These are phyloP conservation scores for Anomalospiza imberbis DNA, from an alignment of 2,797 vertebrate genomes.

Conservation along the genomic window DNA sequence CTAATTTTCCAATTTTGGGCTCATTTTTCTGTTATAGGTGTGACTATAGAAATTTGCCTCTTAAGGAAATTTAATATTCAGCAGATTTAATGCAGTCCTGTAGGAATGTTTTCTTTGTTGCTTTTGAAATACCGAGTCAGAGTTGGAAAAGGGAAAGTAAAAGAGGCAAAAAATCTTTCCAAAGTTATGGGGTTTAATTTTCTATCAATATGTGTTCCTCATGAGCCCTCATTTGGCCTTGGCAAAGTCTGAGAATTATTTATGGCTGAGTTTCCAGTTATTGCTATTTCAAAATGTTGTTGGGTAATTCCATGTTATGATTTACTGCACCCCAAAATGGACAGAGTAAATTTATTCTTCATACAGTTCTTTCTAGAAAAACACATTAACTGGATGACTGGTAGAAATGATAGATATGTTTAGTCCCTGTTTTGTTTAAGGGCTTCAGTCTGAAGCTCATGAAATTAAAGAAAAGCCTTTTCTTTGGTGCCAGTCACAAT, in stretches of 20 bases:
- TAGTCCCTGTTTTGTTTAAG: not conserved
- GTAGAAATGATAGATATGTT: not conserved
- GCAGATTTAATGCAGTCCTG: not conserved
- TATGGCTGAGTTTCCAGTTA: not conserved
- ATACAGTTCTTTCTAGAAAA: not conserved
- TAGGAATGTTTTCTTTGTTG: not conserved
- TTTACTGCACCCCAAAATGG: not conserved
- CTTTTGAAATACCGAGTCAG: not conserved
- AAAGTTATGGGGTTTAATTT: not conserved
- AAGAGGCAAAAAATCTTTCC: not conserved
- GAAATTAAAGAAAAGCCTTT: not conserved
- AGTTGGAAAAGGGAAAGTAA: not conserved
- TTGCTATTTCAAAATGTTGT: not conserved
- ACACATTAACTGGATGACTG: not conserved
- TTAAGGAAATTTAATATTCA: constrained; percentile 18
- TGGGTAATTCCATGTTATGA: not conserved
- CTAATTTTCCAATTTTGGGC: constrained; percentile 20
- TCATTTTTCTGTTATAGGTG: constrained; percentile 38
- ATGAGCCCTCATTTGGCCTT: not conserved
- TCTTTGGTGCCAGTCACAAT: not conserved
- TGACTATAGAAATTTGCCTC: constrained; percentile 17
- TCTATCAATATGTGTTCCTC: not conserved
- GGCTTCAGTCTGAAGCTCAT: not conserved
- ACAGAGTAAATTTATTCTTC: not conserved
- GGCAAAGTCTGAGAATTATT: not conserved